Evolutionary conservation across 2,797 vertebrate species (phyloP), one percentile per base, ranked within the genome.

Genomic region (Arctocebus calabarensis): DNA sequence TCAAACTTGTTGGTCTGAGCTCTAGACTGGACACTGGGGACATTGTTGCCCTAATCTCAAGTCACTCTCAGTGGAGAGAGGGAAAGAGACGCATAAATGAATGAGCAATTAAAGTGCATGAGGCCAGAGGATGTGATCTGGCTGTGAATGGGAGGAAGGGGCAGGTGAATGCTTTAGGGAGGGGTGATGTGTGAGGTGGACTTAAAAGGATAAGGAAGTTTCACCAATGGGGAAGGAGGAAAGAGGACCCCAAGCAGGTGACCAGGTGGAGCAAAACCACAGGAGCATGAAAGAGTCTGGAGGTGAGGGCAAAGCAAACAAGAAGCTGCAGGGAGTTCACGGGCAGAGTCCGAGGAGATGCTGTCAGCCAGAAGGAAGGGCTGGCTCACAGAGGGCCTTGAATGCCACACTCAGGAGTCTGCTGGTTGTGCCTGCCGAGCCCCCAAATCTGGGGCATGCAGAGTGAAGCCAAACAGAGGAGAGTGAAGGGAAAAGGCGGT

Each of bases 261-360:
- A 27, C 34, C 0, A 12, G 1, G 3, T 20, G 17, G 22, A 59
- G 25, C 45, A n/a, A 23, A 52, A 29, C 14, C 22, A 59, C 55
- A 32, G 59, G 22, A 11, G 1, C 12, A 27, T 13, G 48, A 45
- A 37, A 8, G 23, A 37, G 22, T 25, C 74, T 64, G 62, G 45
- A 57, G 34, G 40, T 14, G 37, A 89, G 29, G 27, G 64, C 45
- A 2, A 70, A 82, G 68, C 27, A 37, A 74, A 6, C 25, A 32
- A 34, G 57, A 17, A 8, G 1, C 13, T 71, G 37, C 4, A 0
- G 0, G 64, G 2, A 32, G 6, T 29, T 84, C 3, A 0, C 7
- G 9, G 32, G 25, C 6, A 34, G 13, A 25, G 52, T 27, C 61
- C 52, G 1, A 4, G 14, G 13, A 57, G 61, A 45, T 0, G 19